Evolutionary conservation across 2,888 invertebrate species (phyloP).

Genomic region (Furcula furcula): DNA sequence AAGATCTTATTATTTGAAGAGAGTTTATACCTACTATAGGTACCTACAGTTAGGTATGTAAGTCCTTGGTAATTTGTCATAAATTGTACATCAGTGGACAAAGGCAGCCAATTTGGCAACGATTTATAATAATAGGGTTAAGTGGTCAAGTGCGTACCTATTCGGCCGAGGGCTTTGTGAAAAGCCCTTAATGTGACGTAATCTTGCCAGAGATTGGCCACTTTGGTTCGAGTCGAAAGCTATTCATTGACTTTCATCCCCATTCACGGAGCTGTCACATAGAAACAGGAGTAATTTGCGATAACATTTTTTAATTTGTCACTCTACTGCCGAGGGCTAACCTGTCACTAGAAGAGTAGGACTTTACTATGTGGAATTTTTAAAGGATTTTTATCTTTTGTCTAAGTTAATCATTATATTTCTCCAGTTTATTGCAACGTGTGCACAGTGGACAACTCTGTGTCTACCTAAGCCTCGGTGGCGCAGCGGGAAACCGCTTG

Average conservation of each 20-base stretch:
- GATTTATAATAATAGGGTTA: conserved; percentile 26
- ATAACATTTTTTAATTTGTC: conserved; percentile 43
- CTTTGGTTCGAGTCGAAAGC: conserved; percentile 41
- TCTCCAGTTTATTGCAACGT: too few relatives aligned
- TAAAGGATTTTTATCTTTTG: too few relatives aligned
- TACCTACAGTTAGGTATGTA: too few relatives aligned
- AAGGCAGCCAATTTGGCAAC: conserved; percentile 10
- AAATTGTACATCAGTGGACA: not conserved
- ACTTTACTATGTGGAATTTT: too few relatives aligned
- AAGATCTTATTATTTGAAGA: too few relatives aligned
- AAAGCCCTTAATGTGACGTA: conserved; percentile 46
- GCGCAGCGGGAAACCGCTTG: too few relatives aligned
- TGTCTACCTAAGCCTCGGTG: too few relatives aligned
- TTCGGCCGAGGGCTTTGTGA: conserved; percentile 27
- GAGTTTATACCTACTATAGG: too few relatives aligned
- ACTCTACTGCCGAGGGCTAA: too few relatives aligned
- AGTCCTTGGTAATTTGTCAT: not conserved
- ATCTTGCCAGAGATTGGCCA: conserved; percentile 55
- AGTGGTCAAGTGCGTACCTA: conserved; percentile 29
- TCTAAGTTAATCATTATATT: too few relatives aligned
- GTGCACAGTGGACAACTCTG: too few relatives aligned
- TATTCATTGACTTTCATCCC: conserved; percentile 53
- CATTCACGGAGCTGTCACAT: conserved; percentile 46
- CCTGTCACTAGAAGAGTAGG: too few relatives aligned
- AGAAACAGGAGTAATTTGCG: conserved; percentile 45